phyloP scores from a whole-genome alignment of 2,113 vertebrate genomes.

The Gobio gobio region DNA sequence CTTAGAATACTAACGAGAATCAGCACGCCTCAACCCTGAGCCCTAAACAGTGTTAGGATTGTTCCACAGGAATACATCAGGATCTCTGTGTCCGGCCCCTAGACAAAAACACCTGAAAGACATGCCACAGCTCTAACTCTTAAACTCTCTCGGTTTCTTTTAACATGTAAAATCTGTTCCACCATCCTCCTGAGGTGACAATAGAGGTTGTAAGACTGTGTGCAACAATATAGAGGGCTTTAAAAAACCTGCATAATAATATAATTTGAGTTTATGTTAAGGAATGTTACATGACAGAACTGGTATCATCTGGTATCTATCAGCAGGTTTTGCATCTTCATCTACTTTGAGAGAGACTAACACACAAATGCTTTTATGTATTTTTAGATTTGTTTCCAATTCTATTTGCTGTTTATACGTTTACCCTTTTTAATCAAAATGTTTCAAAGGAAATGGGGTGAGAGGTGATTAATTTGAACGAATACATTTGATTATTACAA shows the following conservation, averaged over 20 bases:
- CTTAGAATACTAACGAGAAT: conserved; percentile 50
- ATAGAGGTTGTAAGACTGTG: too few species aligned
- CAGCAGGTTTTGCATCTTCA: neutral
- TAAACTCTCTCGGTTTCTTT: neutral
- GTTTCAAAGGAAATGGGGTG: neutral
- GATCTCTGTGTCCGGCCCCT: conserved; percentile 3
- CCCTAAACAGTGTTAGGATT: conserved; percentile 43
- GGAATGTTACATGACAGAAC: neutral
- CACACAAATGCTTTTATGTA: neutral
- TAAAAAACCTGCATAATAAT: neutral
- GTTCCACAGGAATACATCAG: conserved; percentile 30
- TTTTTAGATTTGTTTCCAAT: neutral
- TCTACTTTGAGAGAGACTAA: neutral
- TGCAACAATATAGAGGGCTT: neutral
- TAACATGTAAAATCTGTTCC: neutral
- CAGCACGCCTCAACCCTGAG: conserved; percentile 14
- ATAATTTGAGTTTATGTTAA: neutral
- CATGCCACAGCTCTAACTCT: neutral
- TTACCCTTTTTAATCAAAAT: neutral
- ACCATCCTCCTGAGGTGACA: neutral
- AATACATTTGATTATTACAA: neutral
- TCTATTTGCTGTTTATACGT: neutral
- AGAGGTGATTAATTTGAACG: neutral
- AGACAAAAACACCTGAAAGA: conserved; percentile 8
- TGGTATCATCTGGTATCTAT: neutral